Evolutionary conservation across 1,140 invertebrate species (phyloP).

Genomic region (Pseudomyrmex concolor): DNA sequence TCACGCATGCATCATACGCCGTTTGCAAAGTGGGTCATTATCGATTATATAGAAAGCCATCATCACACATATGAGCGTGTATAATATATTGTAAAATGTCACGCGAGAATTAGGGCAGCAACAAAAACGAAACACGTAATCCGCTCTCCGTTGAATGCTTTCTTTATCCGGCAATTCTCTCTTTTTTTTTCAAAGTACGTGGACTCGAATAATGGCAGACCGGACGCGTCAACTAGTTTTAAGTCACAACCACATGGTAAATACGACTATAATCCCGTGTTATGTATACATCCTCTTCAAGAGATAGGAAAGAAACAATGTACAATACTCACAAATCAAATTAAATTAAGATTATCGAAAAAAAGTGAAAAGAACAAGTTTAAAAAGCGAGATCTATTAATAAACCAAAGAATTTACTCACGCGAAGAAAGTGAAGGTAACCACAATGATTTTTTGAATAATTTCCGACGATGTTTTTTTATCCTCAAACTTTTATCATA

Average conservation of each 20-base stretch:
- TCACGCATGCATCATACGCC: slow-evolving; percentile 3
- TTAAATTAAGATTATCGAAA: neutral
- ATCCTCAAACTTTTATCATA: neutral
- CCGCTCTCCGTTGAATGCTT: slow-evolving; percentile 13
- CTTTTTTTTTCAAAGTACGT: slow-evolving; percentile 27
- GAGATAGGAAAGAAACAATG: no score
- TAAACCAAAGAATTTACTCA: neutral
- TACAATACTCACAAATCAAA: slow-evolving; percentile 24
- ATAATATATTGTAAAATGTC: slow-evolving; percentile 46
- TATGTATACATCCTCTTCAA: neutral
- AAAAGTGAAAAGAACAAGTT: neutral
- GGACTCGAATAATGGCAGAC: slow-evolving; percentile 58
- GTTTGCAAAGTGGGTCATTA: slow-evolving; percentile 49
- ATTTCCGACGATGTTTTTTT: no score
- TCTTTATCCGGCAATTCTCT: slow-evolving; percentile 22
- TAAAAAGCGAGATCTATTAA: no score
- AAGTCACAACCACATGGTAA: slow-evolving; percentile 10
- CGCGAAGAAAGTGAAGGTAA: neutral
- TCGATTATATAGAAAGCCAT: slow-evolving; percentile 41
- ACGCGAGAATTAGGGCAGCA: slow-evolving; percentile 48
- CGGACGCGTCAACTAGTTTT: slow-evolving; percentile 7
- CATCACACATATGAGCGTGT: slow-evolving; percentile 12
- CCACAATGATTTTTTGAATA: neutral
- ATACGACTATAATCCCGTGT: slow-evolving; percentile 3
- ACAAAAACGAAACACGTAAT: slow-evolving; percentile 26